Conservation (phyloP, 2,888 invertebrate species). For the Drosophila paranaensis region DNA sequence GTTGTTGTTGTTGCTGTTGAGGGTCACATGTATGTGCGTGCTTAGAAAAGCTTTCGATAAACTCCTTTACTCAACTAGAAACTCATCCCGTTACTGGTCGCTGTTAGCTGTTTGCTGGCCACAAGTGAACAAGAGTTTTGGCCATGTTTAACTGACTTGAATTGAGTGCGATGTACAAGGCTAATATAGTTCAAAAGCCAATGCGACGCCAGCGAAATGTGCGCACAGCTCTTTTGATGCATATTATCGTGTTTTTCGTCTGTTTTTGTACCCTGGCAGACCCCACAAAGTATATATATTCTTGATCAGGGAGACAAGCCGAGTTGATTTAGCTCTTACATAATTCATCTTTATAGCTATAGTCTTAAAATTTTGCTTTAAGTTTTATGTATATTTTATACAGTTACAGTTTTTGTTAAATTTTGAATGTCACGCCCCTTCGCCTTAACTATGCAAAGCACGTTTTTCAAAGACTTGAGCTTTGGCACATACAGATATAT, state of each 20-base stretch:
- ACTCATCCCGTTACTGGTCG: slow-evolving; percentile 17
- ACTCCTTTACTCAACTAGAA: slow-evolving; percentile 49
- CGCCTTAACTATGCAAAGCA: too few species aligned
- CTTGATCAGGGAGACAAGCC: too few species aligned
- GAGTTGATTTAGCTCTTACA: too few species aligned
- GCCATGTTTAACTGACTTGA: slow-evolving; percentile 29
- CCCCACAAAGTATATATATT: too few species aligned
- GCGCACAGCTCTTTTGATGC: slow-evolving; percentile 80
- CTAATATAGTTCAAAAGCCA: slow-evolving; percentile 79
- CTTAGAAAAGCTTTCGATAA: slow-evolving; percentile 76
- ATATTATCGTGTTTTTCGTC: slow-evolving; percentile 71
- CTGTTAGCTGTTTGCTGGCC: slow-evolving; percentile 17
- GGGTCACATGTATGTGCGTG: slow-evolving; percentile 38
- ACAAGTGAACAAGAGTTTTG: slow-evolving; percentile 10
- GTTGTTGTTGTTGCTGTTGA: background rate
- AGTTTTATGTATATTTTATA: too few species aligned
- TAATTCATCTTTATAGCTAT: too few species aligned
- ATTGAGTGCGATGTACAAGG: slow-evolving; percentile 41
- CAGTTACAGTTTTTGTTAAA: too few species aligned
- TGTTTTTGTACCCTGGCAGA: slow-evolving; percentile 19
- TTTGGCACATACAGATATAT: too few species aligned
- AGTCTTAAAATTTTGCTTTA: too few species aligned
- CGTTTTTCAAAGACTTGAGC: too few species aligned
- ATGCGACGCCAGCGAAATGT: slow-evolving; percentile 76
- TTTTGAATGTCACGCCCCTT: too few species aligned